Evolutionary conservation across 2,888 invertebrate genomes (phyloP), one percentile per base, ranked within the genome.

Genomic region (Caenorhabditis virilis): DNA sequence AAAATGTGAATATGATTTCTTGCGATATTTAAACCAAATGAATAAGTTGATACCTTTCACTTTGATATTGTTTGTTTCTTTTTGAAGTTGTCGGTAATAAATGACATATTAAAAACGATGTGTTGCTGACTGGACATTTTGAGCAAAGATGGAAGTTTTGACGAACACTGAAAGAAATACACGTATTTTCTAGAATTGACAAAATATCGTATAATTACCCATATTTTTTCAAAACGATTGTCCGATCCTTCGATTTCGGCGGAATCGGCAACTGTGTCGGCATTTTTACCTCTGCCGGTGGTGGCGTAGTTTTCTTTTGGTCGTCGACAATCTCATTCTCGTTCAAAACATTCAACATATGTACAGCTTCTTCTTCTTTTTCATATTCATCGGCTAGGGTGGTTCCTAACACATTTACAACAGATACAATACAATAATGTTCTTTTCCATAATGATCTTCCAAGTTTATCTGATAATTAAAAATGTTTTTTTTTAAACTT

Each of bases 401-500:
- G 2, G 92, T 92, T 18, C 95, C 95, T 83, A 91, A 94, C 1
- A 93, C 91, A 64, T 91, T 89, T 84, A 99, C 91, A 48, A 95
- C 87, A n/a, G 94, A 95, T 69, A 98, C 88, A 0, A 98, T 97
- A 84, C 98, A 99, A 84, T 91, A 98, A 84, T 98, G 97, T 85
- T 98, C 97, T 9, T 90, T 90, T 20, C 97, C 95, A 84, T 95
- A 92, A 84, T 98, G 94, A 36, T 93, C 91, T 68, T 91, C 88
- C 81, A 98, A 88, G 80, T 98, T 97, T 41, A 88, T 84, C 84
- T 86, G 78, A 36, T 72, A 63, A n/a, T n/a, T n/a, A n/a, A n/a
- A n/a, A n/a, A n/a, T n/a, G n/a, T n/a, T n/a, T n/a, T n/a, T n/a
- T n/a, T n/a, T n/a, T n/a, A n/a, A 59, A 91, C 89, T 83, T 91